A percentile compares a stretch with the other conserved stretches of the same genome.
Conservation (phyloP, 2,113 vertebrate genomes). For the Eurypyga helias region DNA sequence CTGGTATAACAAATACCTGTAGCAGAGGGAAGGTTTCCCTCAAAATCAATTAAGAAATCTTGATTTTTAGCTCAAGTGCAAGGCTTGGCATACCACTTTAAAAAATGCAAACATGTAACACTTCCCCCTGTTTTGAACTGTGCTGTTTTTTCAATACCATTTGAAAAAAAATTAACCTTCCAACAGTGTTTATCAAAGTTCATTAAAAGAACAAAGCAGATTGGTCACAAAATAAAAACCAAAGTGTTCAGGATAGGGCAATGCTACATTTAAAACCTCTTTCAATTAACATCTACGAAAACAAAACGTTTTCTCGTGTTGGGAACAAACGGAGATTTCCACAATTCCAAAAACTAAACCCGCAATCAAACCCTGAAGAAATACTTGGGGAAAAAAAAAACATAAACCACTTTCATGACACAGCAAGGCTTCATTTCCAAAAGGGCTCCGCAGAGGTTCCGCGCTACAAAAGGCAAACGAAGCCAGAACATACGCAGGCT, state of each 20-base stretch:
- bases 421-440: conserved; percentile 30
- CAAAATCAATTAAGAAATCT: not conserved
- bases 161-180: not conserved
- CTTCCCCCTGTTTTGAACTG: not conserved
- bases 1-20: not conserved
- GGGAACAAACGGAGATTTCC: not conserved
- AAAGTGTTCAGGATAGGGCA: not conserved
- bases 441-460: conserved; percentile 62
- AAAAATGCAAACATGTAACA: not conserved
- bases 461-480: conserved; percentile 69
- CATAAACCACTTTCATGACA: not conserved
- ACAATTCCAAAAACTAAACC: not conserved
- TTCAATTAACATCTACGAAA: not conserved
- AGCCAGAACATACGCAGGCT: conserved; percentile 62
- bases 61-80: conserved; percentile 1
- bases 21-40: not conserved
- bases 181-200: conserved; percentile 11
- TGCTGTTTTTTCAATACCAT: not conserved
- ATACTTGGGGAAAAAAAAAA: not conserved
- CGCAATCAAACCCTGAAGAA: conserved; percentile 5
- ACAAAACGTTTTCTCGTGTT: not conserved
- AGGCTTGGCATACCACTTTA: not conserved
- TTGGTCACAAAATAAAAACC: not conserved
- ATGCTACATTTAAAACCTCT: not conserved
- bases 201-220: not conserved